A percentile compares a stretch with the other conserved stretches of the same genome.
Evolutionary conservation across 2,797 vertebrate genomes (phyloP).

Genomic region (Notamacropus eugenii): DNA sequence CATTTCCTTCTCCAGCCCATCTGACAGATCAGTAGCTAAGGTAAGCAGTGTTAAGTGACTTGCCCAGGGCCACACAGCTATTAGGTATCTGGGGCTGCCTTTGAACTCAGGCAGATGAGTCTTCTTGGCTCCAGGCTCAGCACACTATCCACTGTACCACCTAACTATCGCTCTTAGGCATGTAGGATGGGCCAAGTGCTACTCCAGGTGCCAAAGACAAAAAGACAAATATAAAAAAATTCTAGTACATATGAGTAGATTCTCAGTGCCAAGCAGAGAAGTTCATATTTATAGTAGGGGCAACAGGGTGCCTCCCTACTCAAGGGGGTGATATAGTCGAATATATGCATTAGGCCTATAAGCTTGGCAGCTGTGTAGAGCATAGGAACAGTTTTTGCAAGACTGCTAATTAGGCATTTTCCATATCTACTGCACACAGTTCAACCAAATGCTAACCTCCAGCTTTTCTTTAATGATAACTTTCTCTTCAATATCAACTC

Average conservation of each 20-base stretch:
- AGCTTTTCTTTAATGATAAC: neutral
- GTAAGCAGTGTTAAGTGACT: neutral
- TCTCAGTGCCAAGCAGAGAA: neutral
- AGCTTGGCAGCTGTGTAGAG: neutral
- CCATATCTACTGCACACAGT: no score
- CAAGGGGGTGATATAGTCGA: neutral
- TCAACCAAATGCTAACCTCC: neutral
- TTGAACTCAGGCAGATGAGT: neutral
- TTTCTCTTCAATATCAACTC: neutral
- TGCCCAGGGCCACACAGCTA: neutral
- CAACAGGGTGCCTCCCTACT: neutral
- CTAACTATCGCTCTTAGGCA: neutral
- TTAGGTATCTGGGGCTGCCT: neutral
- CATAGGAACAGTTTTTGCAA: neutral
- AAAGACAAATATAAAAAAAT: neutral
- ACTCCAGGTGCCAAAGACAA: neutral
- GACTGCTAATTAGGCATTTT: no score
- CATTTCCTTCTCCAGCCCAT: neutral
- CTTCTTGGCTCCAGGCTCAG: neutral
- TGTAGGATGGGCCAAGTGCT: neutral
- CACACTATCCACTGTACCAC: fast-evolving
- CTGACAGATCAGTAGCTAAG: neutral
- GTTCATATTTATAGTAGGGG: neutral
- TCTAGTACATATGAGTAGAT: neutral
- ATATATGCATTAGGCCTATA: neutral